Evolutionary conservation across 2,113 vertebrate genomes (phyloP).

Genomic region (Clarias magur): DNA sequence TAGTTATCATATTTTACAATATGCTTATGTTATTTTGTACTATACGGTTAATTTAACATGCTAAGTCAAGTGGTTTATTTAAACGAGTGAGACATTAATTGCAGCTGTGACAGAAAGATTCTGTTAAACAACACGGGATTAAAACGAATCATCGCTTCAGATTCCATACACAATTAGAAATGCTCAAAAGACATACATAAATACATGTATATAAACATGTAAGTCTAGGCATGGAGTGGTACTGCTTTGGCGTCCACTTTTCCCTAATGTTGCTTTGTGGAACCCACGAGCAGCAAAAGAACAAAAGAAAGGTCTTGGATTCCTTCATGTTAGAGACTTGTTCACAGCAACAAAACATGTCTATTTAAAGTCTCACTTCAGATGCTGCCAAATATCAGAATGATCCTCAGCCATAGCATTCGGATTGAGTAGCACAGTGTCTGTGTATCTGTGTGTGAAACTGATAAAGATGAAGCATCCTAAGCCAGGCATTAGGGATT

Average conservation of each 20-base stretch:
- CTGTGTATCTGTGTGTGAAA: constrained; percentile 9
- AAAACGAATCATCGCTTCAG: not conserved
- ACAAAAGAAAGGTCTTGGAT: not conserved
- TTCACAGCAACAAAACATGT: not conserved
- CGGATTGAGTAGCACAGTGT: not conserved
- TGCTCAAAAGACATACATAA: not conserved
- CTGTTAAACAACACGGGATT: not conserved
- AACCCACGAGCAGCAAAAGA: not conserved
- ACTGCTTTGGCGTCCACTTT: not conserved
- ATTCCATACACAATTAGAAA: not conserved
- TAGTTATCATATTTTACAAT: not conserved
- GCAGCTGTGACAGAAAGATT: not conserved
- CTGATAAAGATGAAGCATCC: constrained; percentile 3
- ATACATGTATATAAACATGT: not conserved
- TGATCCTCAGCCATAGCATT: not conserved
- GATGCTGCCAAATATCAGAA: not conserved
- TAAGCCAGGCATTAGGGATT: not conserved
- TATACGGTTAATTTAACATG: not conserved
- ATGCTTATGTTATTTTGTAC: not conserved
- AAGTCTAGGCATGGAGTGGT: not conserved
- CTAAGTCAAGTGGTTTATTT: not conserved
- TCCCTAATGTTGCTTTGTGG: not conserved
- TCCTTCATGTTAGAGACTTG: not conserved
- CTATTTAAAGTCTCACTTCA: not conserved
- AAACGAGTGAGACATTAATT: not conserved